Percentiles rank a stretch among this genome's conserved stretches.
Evolutionary conservation across 2,797 vertebrate genomes (phyloP).

Genomic region (Buceros bicornis): DNA sequence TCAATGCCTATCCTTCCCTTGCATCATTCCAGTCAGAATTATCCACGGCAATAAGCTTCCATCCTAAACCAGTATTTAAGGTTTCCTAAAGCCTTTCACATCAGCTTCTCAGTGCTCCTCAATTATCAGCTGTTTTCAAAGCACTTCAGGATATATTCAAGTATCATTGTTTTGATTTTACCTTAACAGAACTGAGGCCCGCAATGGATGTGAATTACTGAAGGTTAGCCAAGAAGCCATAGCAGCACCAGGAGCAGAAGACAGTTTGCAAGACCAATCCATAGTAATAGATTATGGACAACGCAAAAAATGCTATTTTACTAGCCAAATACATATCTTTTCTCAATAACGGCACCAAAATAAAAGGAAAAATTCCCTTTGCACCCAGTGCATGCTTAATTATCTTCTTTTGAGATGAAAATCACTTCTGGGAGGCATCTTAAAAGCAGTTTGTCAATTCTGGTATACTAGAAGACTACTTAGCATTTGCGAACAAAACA

Average conservation of each 20-base stretch:
- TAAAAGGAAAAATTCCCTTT: neutral
- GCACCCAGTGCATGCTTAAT: neutral
- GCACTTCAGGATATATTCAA: neutral
- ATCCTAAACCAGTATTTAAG: neutral
- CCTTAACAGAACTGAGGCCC: neutral
- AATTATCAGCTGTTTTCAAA: neutral
- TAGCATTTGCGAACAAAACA: neutral
- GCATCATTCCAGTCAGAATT: neutral
- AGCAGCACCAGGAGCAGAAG: neutral
- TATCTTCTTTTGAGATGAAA: neutral
- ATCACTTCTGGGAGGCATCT: neutral
- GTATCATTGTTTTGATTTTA: neutral
- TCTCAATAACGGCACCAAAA: neutral
- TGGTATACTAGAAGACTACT: neutral
- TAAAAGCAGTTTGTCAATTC: neutral
- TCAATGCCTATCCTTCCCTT: neutral
- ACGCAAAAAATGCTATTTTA: neutral
- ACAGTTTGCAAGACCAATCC: neutral
- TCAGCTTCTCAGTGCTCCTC: neutral
- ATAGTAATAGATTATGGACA: rapidly evolving
- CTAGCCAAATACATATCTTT: neutral
- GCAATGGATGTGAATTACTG: neutral
- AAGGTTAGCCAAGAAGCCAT: neutral
- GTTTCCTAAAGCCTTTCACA: neutral
- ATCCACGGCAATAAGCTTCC: neutral